Percentiles rank a stretch among this genome's conserved stretches.
These are phyloP conservation scores for Herpailurus yagouaroundi DNA, from an alignment of 2,113 vertebrate genomes.

Conservation along the genomic window DNA sequence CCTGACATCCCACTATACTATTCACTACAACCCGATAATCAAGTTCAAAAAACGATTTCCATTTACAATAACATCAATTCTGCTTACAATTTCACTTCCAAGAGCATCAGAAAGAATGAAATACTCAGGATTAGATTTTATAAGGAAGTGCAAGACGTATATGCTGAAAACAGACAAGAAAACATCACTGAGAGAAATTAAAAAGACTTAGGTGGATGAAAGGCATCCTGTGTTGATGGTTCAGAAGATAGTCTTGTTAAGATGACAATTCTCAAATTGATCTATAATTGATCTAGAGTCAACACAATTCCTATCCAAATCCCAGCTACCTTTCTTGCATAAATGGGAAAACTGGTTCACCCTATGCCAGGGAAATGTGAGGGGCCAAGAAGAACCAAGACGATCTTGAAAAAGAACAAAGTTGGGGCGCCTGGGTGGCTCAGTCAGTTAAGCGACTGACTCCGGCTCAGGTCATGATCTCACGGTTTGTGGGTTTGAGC, in stretches of 20 bases:
- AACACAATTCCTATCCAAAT: neutral
- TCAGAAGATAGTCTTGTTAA: neutral
- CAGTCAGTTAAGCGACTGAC: no score
- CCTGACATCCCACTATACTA: neutral
- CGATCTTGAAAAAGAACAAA: neutral
- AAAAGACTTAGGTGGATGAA: no score
- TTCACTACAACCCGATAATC: neutral
- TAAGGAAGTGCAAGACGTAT: neutral
- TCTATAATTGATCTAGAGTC: neutral
- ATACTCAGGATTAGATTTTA: neutral
- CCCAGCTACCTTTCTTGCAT: neutral
- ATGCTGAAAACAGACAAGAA: neutral
- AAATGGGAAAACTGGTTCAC: neutral
- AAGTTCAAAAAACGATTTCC: neutral
- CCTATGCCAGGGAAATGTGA: neutral
- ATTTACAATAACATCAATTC: neutral
- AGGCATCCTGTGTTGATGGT: neutral
- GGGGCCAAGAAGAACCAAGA: neutral
- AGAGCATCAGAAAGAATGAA: neutral
- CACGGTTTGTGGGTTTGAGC: no score
- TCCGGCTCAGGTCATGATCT: no score
- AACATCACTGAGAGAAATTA: neutral
- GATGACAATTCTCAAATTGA: no score
- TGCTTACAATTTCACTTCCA: neutral
- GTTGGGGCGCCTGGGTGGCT: no score